A percentile compares a stretch with the other conserved stretches of the same genome.
These are phyloP conservation scores for Amblyopsis hoosieri DNA, from an alignment of 2,797 vertebrate genomes.

Conservation along the genomic window DNA sequence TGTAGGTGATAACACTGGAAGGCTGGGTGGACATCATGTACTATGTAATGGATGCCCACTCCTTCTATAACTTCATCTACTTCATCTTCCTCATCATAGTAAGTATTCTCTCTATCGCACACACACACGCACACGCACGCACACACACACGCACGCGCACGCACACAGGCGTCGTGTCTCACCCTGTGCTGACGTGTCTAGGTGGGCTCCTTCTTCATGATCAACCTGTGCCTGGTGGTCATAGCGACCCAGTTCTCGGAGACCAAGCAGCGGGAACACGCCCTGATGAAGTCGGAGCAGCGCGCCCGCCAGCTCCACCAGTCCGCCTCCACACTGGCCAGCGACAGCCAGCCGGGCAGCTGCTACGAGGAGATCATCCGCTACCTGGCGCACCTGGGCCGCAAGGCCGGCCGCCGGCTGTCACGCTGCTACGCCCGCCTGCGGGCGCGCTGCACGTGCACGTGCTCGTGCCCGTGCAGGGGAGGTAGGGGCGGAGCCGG, in stretches of 20 bases:
- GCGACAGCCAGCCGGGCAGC: conserved; percentile 93
- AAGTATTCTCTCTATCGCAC: conserved; percentile 46
- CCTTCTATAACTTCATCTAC: conserved; percentile 86
- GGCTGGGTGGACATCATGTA: conserved; percentile 99
- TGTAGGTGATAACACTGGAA: conserved; percentile 95
- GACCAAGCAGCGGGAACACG: conserved; percentile 97
- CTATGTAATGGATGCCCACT: conserved; percentile 98
- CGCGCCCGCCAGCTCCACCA: conserved; percentile 91
- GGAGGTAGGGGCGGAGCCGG: conserved; percentile 60
- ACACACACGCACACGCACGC: neutral
- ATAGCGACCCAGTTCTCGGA: conserved; percentile 98
- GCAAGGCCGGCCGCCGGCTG: conserved; percentile 85
- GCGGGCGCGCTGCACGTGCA: conserved; percentile 18
- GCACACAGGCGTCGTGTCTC: neutral
- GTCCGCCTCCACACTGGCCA: conserved; percentile 92
- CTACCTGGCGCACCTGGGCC: conserved; percentile 88
- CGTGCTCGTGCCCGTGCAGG: conserved; percentile 8
- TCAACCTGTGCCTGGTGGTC: conserved; percentile 98
- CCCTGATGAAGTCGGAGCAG: conserved; percentile 95
- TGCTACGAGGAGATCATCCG: conserved; percentile 97
- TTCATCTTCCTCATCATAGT: conserved; percentile 84
- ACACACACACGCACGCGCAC: no score
- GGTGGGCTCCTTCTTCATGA: conserved; percentile 99
- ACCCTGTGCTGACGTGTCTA: conserved; percentile 45
- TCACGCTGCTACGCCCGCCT: conserved; percentile 67